Base-by-base conservation (phyloP, 2,888 invertebrate species). In the Tipula lateralis region DNA sequence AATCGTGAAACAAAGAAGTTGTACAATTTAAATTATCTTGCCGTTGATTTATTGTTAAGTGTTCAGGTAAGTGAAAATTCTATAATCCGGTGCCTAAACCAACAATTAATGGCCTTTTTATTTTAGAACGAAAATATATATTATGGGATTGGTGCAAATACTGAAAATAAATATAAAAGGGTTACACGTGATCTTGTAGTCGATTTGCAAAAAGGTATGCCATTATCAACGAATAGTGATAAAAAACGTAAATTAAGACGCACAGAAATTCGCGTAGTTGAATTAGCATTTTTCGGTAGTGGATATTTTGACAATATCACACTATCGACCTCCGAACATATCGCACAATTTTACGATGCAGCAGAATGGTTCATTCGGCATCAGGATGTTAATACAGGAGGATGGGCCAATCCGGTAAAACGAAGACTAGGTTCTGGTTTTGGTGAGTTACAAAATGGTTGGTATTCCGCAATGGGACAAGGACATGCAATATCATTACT, bases 381-480 rank as follows among this genome's bases (percentile, higher is more conserved):
- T 90, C 99, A 99, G 91, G 95, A 98, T 88, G 89, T 92, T 84
- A 92, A 92, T 87, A 93, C 94, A 24, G 99, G 99, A 83, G 99
- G 98, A 86, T 99, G 99, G 97, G 93, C 96, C 83, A 96, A 97
- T 88, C 96, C 96, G 84, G 98, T 97, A 83, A 92, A 93, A 85
- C 92, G 97, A 88, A 94, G 92, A 91, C 93, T 95, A 87, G 84
- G 84, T n/a, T 91, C 93, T 83, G 94, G 95, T 29, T 94, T 95
- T 89, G 92, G 94, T 6, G 95, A 95, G 87, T 92, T 99, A 83
- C 92, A 93, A 87, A 95, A 97, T 1, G 97, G 97, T 85, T 98
- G 98, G 98, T 95, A 97, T 89, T 99, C 98, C 0, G 97, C 99
- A 0, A 99, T 99, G 99, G 98, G 97, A 1, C 99, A 99, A 89